phyloP scores from a whole-genome alignment of 2,797 vertebrate genomes.

The Varecia variegata region DNA sequence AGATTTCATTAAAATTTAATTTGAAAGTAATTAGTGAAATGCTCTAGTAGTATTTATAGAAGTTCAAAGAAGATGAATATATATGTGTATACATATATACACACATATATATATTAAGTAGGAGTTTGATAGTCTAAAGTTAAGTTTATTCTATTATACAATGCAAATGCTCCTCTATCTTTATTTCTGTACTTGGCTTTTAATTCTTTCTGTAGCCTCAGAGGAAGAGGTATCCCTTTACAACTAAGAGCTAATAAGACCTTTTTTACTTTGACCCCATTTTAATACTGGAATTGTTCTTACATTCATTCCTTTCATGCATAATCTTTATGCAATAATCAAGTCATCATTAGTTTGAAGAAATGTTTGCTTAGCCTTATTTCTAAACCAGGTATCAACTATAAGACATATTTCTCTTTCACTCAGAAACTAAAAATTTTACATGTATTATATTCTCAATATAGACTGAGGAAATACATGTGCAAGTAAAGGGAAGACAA shows the following conservation, averaged over 20 bases:
- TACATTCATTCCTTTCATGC: not conserved
- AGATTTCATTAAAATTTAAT: slow-evolving; percentile 42
- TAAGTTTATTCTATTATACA: not conserved
- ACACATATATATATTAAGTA: not conserved
- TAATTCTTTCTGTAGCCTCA: not conserved
- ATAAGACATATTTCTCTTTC: not conserved
- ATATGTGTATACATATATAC: not conserved
- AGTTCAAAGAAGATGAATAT: not conserved
- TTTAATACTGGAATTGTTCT: not conserved
- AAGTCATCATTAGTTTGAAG: not conserved
- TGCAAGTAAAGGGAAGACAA: not conserved
- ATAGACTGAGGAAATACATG: not conserved
- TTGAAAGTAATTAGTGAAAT: slow-evolving; percentile 22
- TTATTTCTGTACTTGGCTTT: not conserved
- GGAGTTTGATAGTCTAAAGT: not conserved
- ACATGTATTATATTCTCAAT: not conserved
- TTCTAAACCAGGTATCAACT: not conserved
- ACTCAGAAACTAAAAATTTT: not conserved
- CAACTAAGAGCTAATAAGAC: not conserved
- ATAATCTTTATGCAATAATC: not conserved
- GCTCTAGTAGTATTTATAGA: not conserved
- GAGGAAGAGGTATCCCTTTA: not conserved
- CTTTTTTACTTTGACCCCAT: not conserved
- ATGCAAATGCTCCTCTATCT: not conserved
- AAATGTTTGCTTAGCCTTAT: not conserved